Conservation (phyloP, 1,140 invertebrate species). For the Zelostemma sp. region DNA sequence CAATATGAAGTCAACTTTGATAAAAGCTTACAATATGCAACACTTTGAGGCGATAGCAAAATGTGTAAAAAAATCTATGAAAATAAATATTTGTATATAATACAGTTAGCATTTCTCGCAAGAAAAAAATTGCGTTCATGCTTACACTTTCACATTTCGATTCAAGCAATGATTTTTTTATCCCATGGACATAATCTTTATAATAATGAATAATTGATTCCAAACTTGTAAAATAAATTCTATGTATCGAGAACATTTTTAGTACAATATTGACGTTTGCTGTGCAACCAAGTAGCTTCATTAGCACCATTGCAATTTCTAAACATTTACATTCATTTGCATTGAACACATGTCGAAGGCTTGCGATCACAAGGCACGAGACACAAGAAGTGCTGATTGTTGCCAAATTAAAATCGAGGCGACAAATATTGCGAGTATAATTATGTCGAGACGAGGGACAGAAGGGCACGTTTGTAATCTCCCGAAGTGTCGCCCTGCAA, state of each 20-base stretch:
- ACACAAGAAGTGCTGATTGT: too few species aligned
- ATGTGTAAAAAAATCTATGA: constrained; percentile 1
- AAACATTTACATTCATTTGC: not conserved
- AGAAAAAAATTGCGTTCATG: not conserved
- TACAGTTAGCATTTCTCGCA: not conserved
- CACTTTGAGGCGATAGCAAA: not conserved
- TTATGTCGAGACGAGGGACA: constrained; percentile 83
- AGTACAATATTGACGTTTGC: too few species aligned
- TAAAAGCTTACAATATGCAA: not conserved
- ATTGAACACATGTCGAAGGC: constrained; percentile 6
- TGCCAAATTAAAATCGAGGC: too few species aligned
- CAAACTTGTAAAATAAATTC: too few species aligned
- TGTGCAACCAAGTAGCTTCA: too few species aligned
- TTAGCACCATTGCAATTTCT: constrained; percentile 29
- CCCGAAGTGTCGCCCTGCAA: constrained; percentile 91
- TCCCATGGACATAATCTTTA: too few species aligned
- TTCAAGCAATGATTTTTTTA: too few species aligned
- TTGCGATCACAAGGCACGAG: constrained; percentile 6
- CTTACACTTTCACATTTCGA: too few species aligned
- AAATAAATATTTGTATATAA: not conserved
- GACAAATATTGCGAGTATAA: constrained; percentile 8
- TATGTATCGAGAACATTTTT: too few species aligned
- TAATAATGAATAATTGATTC: too few species aligned
- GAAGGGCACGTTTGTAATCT: constrained; percentile 90
- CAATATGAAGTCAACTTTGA: not conserved